Base-by-base conservation (phyloP, 2,113 vertebrate genomes). In the Mustelus asterias region DNA sequence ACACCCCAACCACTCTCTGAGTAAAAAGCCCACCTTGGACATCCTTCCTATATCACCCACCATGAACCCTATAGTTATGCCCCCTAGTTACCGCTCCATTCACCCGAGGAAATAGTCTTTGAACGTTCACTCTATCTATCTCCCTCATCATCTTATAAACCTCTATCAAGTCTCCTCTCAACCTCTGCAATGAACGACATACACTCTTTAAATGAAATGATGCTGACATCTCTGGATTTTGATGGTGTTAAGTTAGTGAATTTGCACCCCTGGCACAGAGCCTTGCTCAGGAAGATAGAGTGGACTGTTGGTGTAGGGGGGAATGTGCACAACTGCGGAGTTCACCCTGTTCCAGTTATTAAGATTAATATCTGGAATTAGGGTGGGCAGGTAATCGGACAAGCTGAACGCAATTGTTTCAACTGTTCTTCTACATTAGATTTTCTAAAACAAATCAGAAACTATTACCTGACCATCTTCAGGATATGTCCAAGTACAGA, bases 391-490 rank as follows among this genome's bases (percentile, higher is more conserved):
- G 24, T 89, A 60, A 33, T 89, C 14, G 48, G 86, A 89, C 48
- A 54, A 88, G 54, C 48, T 88, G 86, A 11, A 13, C 26, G 3
- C 86, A 10, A 58, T 58, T 58, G 48, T 58, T 58, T 58, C 48
- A 89, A 58, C 24, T 89, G 86, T 60, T 89, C 26, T 33, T 54
- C 54, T 20, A 20, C 80, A 44, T 41, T 44, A 18, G 80, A 41
- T 90, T 58, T n/a, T 90, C 54, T n/a, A 5, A 90, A 90, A 18
- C 29, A 90, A 90, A 90, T 60, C 88, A 90, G 88, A 63, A 63
- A 4, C 24, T 90, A 10, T 60, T 29, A 0, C 54, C 54, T 90
- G 88, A 90, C 41, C 44, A 11, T 90, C 54, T 58, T 89, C 54
- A 29, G 48, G 48, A 60, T 58, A 89, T 54, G 54, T 90, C 11